Conservation (phyloP, 2,113 vertebrate genomes). For the Ia io region DNA sequence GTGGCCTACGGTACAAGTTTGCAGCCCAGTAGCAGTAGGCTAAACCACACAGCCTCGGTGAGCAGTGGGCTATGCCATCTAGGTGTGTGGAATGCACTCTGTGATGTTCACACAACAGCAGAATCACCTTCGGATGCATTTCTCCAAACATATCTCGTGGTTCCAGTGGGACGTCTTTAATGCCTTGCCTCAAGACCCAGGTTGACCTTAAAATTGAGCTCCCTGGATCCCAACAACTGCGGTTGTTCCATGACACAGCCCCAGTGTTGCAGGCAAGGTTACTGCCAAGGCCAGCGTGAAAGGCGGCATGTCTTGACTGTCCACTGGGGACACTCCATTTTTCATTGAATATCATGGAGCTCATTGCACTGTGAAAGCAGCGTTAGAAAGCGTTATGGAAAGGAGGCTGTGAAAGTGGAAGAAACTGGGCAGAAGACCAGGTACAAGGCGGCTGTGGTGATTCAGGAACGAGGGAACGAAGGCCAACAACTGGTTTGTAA, state of each 20-base stretch:
- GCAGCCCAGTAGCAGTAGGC: neutral
- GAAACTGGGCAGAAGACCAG: too few relatives aligned
- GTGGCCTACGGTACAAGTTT: neutral
- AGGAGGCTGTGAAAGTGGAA: neutral
- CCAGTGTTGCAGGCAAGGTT: neutral
- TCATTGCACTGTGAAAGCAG: neutral
- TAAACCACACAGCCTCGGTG: neutral
- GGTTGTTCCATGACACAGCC: accelerated
- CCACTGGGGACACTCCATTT: neutral
- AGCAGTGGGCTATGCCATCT: neutral
- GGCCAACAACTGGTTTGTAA: neutral
- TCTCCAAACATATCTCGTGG: neutral
- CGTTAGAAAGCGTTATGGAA: too few relatives aligned
- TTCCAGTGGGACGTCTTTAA: neutral
- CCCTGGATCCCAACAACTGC: neutral
- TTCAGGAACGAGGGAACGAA: neutral
- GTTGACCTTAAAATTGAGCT: neutral
- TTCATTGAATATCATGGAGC: neutral
- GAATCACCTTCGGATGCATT: neutral
- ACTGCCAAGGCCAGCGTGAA: neutral
- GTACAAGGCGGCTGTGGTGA: neutral
- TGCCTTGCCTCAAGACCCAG: too few relatives aligned
- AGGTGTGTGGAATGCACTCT: neutral
- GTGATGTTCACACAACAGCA: neutral
- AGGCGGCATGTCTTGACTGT: accelerated